Percentiles rank a stretch among this genome's conserved stretches.
Conservation (phyloP, 2,888 invertebrate genomes). For the Chorisops tibialis region DNA sequence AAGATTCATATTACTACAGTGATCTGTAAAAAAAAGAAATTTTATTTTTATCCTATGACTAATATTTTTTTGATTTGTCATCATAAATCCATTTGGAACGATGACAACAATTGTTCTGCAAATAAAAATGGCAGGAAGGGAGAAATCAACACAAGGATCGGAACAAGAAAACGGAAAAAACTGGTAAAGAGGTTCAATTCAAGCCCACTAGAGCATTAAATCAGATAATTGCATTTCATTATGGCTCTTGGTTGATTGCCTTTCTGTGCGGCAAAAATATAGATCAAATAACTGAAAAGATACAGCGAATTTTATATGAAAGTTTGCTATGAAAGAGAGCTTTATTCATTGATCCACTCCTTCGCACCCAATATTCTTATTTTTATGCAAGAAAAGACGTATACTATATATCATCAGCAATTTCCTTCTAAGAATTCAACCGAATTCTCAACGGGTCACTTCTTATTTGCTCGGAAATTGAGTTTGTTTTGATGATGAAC, state of each 20-base stretch:
- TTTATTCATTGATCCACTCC: too few relatives aligned
- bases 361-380: too few relatives aligned
- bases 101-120: slow-evolving; percentile 14
- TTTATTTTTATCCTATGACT: slow-evolving; percentile 15
- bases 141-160: not conserved
- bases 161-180: not conserved
- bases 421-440: too few relatives aligned
- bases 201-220: slow-evolving; percentile 29
- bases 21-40: not conserved
- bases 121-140: not conserved
- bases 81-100: slow-evolving; percentile 31
- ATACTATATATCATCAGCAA: too few relatives aligned
- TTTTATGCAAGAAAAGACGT: too few relatives aligned
- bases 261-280: not conserved
- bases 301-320: not conserved
- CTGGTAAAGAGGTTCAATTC: slow-evolving; percentile 18
- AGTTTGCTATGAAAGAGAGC: too few relatives aligned
- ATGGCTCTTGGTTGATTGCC: slow-evolving; percentile 8
- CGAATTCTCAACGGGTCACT: too few relatives aligned
- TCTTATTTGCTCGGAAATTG: too few relatives aligned
- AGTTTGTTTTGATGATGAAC: too few relatives aligned
- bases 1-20: not conserved
- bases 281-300: not conserved
- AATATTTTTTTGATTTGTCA: slow-evolving; percentile 32
- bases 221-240: slow-evolving; percentile 28